These are phyloP conservation scores for Eucidaris tribuloides DNA, from an alignment of 35 echinoderm and acorn worm genomes.

Conservation along the genomic window DNA sequence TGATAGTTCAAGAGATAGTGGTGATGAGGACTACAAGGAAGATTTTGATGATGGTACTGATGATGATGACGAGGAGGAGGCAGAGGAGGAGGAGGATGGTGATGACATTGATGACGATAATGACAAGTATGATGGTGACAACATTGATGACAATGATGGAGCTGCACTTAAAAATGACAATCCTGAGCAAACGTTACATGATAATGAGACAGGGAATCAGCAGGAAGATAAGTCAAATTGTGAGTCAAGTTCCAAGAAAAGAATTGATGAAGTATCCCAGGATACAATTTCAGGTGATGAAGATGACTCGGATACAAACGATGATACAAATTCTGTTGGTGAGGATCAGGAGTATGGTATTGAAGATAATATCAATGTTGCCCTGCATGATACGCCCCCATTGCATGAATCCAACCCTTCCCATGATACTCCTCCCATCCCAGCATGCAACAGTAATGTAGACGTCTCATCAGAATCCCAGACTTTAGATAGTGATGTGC, in stretches of 20 bases:
- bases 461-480: too few species aligned
- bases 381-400: background rate
- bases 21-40: background rate
- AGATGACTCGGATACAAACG: background rate
- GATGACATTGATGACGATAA: background rate
- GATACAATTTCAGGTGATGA: background rate
- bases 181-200: too few species aligned
- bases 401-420: background rate
- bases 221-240: background rate
- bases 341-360: too few species aligned
- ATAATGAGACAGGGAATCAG: background rate
- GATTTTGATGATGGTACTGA: background rate
- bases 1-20: background rate
- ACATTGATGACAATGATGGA: background rate
- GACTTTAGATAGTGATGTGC: too few species aligned
- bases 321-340: too few species aligned
- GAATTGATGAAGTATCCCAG: background rate
- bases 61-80: background rate
- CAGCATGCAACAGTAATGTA: too few species aligned
- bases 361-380: too few species aligned
- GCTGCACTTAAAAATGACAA: background rate
- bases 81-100: background rate
- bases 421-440: too few species aligned
- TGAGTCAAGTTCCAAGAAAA: too few species aligned
- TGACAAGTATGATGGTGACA: background rate